Base-by-base conservation (phyloP, 2,113 vertebrate genomes). In the Microcebus jonahi region DNA sequence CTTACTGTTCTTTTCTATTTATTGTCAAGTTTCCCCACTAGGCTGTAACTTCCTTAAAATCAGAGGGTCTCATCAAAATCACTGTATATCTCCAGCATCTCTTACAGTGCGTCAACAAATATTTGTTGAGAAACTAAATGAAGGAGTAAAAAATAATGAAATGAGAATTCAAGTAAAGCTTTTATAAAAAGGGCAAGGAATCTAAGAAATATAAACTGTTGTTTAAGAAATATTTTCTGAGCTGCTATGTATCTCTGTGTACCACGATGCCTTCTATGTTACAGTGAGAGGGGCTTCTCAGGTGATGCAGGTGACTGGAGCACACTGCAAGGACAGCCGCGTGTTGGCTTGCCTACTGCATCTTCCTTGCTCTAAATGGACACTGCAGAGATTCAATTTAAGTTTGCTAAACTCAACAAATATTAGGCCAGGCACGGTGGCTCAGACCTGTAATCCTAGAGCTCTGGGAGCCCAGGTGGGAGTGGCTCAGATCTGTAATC, bases 321-420 rank as follows among this genome's bases (percentile, higher is more conserved):
- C 98, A 57, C 34, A 88, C 9, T 23, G 48, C 45, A 59, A 71
- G 55, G 87, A 94, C 84, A 93, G 97, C 95, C 95, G 45, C 0
- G 27, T 45, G 68, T 81, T 89, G 82, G 34, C 73, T 94, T 90
- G 89, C 0, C 0, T 75, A 88, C 92, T 80, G 68, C 48, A 12
- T 96, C 96, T 95, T 93, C 96, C 94, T 25, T 96, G 95, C 97
- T 96, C 86, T 42, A 90, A 0, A 0, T 6, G 95, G 97, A 98
- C 84, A 81, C 48, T 27, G n/a, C 20, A 63, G 9, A n/a, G 50
- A 80, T 34, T 82, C 77, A 55, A 42, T 82, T 79, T 53, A 86
- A 73, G 50, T 70, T 34, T 68, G 39, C 31, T 71, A 71, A 89
- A 53, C 45, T 81, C 77, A 79, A 34, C 48, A 73, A 79, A 50